These are phyloP conservation scores for Poecilia picta DNA, from an alignment of 2,797 vertebrate genomes.

Conservation along the genomic window DNA sequence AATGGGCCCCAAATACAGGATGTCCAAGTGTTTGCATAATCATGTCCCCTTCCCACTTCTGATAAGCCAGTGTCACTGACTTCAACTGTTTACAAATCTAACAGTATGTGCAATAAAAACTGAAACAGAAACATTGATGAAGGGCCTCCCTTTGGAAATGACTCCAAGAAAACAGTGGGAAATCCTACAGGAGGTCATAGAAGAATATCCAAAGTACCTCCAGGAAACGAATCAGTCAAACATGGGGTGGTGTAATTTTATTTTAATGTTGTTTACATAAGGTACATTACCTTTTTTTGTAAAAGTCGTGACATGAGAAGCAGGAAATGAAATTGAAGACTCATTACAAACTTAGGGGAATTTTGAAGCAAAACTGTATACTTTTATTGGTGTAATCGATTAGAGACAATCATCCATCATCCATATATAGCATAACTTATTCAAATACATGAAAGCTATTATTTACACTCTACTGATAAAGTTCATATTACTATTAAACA, in stretches of 20 bases:
- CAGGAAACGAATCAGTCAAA: neutral
- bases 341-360: neutral
- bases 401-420: neutral
- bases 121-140: neutral
- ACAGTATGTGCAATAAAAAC: conserved; percentile 4
- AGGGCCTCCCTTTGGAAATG: neutral
- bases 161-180: neutral
- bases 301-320: neutral
- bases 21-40: conserved; percentile 17
- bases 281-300: neutral
- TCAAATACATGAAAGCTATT: neutral
- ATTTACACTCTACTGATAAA: neutral
- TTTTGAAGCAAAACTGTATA: neutral
- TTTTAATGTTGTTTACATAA: neutral
- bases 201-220: neutral
- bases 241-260: neutral
- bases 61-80: conserved; percentile 49
- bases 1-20: neutral
- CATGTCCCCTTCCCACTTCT: conserved; percentile 24
- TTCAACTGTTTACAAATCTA: conserved; percentile 41
- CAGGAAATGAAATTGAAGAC: neutral
- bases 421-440: neutral
- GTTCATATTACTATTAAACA: neutral
- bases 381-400: neutral
- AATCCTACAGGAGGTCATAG: neutral